Evolutionary conservation across 2,888 invertebrate species (phyloP).

Genomic region (Nephrotoma guestfalica): DNA sequence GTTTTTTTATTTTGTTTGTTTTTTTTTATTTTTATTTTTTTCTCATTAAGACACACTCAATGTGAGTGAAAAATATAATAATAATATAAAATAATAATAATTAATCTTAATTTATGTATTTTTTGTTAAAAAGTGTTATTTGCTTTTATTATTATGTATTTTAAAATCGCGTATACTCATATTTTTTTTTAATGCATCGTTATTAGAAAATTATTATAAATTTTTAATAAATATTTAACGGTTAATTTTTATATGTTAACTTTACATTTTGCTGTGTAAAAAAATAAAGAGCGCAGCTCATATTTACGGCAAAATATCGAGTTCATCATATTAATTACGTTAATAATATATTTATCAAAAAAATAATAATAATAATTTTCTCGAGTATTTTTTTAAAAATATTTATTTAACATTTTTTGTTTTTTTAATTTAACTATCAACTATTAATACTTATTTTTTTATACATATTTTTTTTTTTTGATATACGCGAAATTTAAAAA

Average conservation of each 20-base stretch:
- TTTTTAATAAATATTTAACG: not conserved
- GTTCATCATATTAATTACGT: not conserved
- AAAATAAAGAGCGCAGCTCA: not conserved
- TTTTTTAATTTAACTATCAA: constrained; percentile 7
- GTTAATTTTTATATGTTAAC: not conserved
- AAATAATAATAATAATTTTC: constrained; percentile 12
- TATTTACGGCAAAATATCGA: not conserved
- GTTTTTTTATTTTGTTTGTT: not conserved
- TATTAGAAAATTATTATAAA: not conserved
- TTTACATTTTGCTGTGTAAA: not conserved
- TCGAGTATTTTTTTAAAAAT: constrained; percentile 11
- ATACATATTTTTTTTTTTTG: constrained; percentile 10
- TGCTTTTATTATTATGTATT: not conserved
- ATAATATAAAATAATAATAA: not conserved
- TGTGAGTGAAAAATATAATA: constrained; percentile 18
- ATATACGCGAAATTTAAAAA: not conserved
- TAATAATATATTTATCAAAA: constrained; percentile 11
- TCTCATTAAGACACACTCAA: constrained; percentile 15
- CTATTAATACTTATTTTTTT: constrained; percentile 7
- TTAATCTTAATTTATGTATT: not conserved
- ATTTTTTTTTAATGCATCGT: not conserved
- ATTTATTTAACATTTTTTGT: constrained; percentile 9
- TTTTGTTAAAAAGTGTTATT: constrained; percentile 2
- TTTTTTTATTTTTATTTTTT: constrained; percentile 3
- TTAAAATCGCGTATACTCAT: not conserved